Evolutionary conservation across 2,888 invertebrate genomes (phyloP).

Genomic region (Trachelus troglodyta): DNA sequence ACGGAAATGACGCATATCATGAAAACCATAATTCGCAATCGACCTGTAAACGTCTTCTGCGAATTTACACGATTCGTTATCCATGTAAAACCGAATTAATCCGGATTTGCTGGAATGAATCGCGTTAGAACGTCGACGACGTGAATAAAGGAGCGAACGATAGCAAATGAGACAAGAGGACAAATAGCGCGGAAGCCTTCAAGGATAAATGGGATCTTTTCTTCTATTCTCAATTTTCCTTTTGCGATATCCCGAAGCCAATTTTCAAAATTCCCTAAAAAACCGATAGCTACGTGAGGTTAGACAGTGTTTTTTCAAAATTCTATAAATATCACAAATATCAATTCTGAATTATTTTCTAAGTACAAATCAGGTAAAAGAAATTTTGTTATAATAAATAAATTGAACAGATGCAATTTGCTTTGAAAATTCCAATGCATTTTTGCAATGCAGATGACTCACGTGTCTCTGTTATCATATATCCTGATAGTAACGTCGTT

Average conservation of each 20-base stretch:
- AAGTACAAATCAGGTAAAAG: too few relatives aligned
- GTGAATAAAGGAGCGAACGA: too few relatives aligned
- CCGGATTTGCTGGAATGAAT: not conserved
- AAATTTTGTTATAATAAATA: too few relatives aligned
- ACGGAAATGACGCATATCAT: not conserved
- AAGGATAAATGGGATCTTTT: not conserved
- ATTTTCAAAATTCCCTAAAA: not conserved
- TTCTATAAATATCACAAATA: too few relatives aligned
- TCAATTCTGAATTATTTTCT: too few relatives aligned
- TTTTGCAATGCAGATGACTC: not conserved
- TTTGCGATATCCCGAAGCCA: not conserved
- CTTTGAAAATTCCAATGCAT: not conserved
- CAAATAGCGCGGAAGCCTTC: not conserved
- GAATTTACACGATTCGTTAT: not conserved
- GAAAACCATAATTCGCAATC: not conserved
- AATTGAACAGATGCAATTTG: too few relatives aligned
- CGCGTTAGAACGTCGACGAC: not conserved
- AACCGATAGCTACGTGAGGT: not conserved
- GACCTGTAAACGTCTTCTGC: not conserved
- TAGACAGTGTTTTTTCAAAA: too few relatives aligned
- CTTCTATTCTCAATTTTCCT: not conserved
- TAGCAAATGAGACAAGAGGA: not conserved
- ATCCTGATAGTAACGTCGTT: not conserved
- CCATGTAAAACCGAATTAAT: not conserved
- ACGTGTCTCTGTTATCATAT: not conserved